Evolutionary conservation across 2,888 invertebrate genomes (phyloP).

Genomic region (Ellobium chinense): DNA sequence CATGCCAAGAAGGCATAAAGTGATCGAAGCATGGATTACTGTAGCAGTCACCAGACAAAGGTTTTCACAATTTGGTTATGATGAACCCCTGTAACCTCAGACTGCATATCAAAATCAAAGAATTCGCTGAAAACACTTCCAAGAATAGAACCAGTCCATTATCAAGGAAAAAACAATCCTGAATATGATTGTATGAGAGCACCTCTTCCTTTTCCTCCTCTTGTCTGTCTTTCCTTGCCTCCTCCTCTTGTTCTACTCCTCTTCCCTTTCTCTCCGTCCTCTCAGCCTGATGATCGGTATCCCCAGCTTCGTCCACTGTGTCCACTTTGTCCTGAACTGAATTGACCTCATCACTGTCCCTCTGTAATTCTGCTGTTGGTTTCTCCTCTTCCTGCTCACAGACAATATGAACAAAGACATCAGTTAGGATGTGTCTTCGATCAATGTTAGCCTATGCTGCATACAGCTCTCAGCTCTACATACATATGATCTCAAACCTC

Average conservation of each 20-base stretch:
- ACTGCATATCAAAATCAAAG: background rate
- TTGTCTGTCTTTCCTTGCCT: background rate
- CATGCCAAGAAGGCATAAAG: background rate
- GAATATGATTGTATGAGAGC: too few relatives aligned
- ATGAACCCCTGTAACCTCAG: too few relatives aligned
- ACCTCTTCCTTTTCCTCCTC: constrained; percentile 66
- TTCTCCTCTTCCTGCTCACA: constrained; percentile 38
- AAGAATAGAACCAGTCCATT: background rate
- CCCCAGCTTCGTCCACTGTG: constrained; percentile 22
- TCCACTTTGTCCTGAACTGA: constrained; percentile 27
- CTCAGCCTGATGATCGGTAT: constrained; percentile 7
- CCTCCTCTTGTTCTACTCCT: constrained; percentile 30
- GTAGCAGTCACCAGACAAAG: too few relatives aligned
- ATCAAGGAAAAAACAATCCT: too few relatives aligned
- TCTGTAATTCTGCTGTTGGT: constrained; percentile 20
- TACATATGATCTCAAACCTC: too few relatives aligned
- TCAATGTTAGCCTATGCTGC: too few relatives aligned
- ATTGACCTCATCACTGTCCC: constrained; percentile 25
- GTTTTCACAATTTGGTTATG: too few relatives aligned
- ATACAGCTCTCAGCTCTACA: too few relatives aligned
- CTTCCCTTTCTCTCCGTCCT: constrained; percentile 5
- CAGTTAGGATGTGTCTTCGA: too few relatives aligned
- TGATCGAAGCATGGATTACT: constrained; percentile 11
- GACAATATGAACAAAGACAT: too few relatives aligned
- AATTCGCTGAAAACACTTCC: background rate